A percentile compares a stretch with the other conserved stretches of the same genome.
phyloP scores from a whole-genome alignment of 2,888 invertebrate species.

The Lithophane leautieri region DNA sequence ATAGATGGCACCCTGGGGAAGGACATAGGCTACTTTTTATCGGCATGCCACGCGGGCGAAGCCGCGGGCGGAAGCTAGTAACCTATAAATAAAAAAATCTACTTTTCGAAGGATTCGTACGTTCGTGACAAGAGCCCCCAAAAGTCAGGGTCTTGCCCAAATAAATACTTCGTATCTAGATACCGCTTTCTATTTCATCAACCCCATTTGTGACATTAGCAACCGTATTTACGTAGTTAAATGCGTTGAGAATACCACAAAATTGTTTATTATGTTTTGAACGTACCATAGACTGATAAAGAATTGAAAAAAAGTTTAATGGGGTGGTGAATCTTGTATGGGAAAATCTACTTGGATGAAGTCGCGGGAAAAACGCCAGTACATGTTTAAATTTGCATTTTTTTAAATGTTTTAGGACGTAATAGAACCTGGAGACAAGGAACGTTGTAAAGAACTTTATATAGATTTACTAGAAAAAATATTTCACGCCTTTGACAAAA shows the following conservation, averaged over 20 bases:
- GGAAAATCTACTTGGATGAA: background rate
- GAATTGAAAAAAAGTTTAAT: background rate
- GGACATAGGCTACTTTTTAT: too few relatives aligned
- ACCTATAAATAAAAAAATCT: too few relatives aligned
- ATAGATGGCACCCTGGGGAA: too few relatives aligned
- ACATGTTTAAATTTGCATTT: background rate
- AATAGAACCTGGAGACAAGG: conserved; percentile 69
- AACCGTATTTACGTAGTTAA: background rate
- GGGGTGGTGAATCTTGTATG: background rate
- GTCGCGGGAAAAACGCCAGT: background rate
- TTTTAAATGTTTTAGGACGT: conserved; percentile 68
- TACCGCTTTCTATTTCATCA: background rate
- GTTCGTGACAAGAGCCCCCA: too few relatives aligned
- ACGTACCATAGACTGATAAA: background rate
- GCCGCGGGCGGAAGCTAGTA: too few relatives aligned
- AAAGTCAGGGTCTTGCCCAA: too few relatives aligned
- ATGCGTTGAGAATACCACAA: background rate
- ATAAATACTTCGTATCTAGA: too few relatives aligned
- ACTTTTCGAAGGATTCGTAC: too few relatives aligned
- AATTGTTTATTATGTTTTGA: too few relatives aligned
- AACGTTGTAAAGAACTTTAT: conserved; percentile 88
- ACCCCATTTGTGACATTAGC: background rate
- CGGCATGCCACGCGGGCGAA: too few relatives aligned
- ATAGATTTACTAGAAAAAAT: conserved; percentile 92
- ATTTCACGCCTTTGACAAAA: conserved; percentile 91